phyloP scores from a whole-genome alignment of 2,888 invertebrate species.

The Scelioninae gen. 1 region DNA sequence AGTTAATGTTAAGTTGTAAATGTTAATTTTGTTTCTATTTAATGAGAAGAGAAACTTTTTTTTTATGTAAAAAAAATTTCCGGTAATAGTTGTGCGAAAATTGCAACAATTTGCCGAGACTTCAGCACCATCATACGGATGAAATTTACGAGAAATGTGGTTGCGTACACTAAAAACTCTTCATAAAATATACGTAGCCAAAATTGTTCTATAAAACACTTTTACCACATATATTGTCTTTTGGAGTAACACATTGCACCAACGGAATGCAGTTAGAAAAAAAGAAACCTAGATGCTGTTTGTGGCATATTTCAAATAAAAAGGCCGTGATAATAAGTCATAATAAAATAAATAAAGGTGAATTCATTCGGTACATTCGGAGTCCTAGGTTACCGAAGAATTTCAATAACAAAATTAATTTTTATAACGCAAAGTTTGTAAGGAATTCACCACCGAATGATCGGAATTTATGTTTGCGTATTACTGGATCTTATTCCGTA shows the following conservation, averaged over 20 bases:
- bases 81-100: too few species aligned
- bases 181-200: constrained; percentile 58
- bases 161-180: constrained; percentile 58
- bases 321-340: background rate
- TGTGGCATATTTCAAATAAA: background rate
- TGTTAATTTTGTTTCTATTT: too few species aligned
- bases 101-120: too few species aligned
- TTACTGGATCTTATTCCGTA: constrained; percentile 32
- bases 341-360: constrained; percentile 1
- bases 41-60: too few species aligned
- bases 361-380: background rate
- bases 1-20: too few species aligned
- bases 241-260: constrained; percentile 34
- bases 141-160: too few species aligned
- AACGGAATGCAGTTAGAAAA: constrained; percentile 28
- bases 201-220: constrained; percentile 54
- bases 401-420: constrained; percentile 39
- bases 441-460: constrained; percentile 36
- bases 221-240: constrained; percentile 44
- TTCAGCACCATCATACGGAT: too few species aligned
- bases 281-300: constrained; percentile 6
- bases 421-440: constrained; percentile 16
- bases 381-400: constrained; percentile 2
- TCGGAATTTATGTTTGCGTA: constrained; percentile 48
- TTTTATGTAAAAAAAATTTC: too few species aligned